Percentiles rank a stretch among this genome's conserved stretches.
Evolutionary conservation across 2,797 vertebrate genomes (phyloP).

Genomic region (Pangasius mekongensis): DNA sequence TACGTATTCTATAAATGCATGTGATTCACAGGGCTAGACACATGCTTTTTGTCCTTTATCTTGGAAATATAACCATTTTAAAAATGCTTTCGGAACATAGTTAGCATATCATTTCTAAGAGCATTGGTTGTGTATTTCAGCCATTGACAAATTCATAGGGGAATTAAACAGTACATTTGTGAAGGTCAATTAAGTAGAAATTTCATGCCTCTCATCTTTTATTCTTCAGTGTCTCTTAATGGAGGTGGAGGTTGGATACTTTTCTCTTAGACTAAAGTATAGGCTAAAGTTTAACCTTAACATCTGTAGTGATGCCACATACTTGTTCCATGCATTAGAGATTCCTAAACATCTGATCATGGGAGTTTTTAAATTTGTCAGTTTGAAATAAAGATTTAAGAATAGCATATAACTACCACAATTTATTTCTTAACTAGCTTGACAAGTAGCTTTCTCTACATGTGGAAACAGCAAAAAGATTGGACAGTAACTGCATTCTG

Average conservation of each 20-base stretch:
- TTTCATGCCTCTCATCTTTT: background rate
- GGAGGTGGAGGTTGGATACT: background rate
- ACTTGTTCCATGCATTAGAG: background rate
- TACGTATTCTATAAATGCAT: conserved; percentile 47
- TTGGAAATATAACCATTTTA: conserved; percentile 30
- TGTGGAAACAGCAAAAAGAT: background rate
- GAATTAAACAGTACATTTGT: background rate
- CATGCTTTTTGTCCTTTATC: conserved; percentile 40
- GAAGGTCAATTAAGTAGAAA: background rate
- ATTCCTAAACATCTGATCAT: background rate
- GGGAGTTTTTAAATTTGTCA: background rate
- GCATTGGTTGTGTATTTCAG: conserved; percentile 18
- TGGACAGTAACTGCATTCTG: background rate
- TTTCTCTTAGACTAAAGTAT: no score
- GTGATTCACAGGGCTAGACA: conserved; percentile 47
- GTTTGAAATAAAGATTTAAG: background rate
- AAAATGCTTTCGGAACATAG: conserved; percentile 31
- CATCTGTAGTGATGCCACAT: background rate
- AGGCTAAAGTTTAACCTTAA: background rate
- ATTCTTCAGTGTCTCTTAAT: background rate
- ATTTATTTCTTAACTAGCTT: background rate
- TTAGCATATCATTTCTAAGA: conserved; percentile 12
- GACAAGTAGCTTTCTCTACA: background rate
- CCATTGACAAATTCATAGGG: background rate
- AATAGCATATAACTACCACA: background rate